A percentile compares a stretch with the other conserved stretches of the same genome.
Conservation (phyloP, 2,797 vertebrate species). For the Gallinago solitaria region DNA sequence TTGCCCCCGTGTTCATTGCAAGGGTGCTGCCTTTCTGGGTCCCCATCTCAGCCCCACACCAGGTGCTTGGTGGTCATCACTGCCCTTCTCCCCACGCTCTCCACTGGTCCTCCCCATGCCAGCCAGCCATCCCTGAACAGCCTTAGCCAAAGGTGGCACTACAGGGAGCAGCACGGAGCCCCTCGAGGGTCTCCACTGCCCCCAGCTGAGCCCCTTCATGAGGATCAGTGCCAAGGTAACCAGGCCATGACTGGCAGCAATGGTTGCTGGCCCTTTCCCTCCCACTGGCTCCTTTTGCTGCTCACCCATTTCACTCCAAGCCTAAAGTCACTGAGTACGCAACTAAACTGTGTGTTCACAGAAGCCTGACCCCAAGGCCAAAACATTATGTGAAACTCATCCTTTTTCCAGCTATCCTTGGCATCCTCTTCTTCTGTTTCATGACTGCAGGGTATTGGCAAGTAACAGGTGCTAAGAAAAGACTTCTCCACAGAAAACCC, state of each 20-base stretch:
- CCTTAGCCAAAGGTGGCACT: not conserved
- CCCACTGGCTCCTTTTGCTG: not conserved
- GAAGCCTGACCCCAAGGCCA: not conserved
- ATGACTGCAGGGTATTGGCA: not conserved
- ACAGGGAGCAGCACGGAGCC: not conserved
- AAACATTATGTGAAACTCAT: not conserved
- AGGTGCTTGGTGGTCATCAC: not conserved
- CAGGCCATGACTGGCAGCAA: not conserved
- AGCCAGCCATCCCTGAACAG: not conserved
- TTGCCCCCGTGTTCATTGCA: not conserved
- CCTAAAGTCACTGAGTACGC: not conserved
- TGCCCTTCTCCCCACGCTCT: not conserved
- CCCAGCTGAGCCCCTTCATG: not conserved
- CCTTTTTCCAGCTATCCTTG: not conserved
- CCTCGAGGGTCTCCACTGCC: not conserved
- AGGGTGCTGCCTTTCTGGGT: constrained; percentile 41
- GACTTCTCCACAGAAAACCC: not conserved
- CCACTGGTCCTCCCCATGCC: not conserved
- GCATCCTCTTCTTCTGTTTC: not conserved
- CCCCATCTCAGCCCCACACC: constrained; percentile 16
- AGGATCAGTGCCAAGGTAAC: not conserved
- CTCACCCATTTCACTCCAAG: not conserved
- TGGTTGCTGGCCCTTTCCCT: not conserved
- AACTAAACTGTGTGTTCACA: not conserved
- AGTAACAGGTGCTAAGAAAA: not conserved